Base-by-base conservation (phyloP, 2,113 vertebrate genomes). In the Cariama cristata region DNA sequence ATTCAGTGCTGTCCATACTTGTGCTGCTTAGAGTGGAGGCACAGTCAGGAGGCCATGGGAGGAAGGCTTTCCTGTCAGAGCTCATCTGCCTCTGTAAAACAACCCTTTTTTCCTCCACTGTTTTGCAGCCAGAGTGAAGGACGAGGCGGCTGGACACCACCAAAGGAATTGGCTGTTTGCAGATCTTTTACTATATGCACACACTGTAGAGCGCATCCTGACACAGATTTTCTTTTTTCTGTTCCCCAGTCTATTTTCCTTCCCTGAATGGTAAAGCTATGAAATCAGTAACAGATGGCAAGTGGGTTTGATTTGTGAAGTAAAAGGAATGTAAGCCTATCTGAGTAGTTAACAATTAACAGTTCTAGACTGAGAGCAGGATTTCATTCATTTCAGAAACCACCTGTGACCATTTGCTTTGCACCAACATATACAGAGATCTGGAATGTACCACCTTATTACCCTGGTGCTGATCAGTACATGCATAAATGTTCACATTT, bases 301-400 rank as follows among this genome's bases (percentile, higher is more conserved):
- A 88, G 69, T 38, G 67, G 80, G 85, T 97, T 87, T 96, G 96
- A 97, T 96, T 76, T 85, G 62, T 94, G 86, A 74, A 94, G 96
- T 87, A 94, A 95, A 73, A 96, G 95, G 87, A 93, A 91, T 76
- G 53, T 60, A 68, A 75, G 55, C 64, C 91, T 91, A 93, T 86
- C 68, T 88, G 75, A 93, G 49, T 52, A 96, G 84, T 94, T 96
- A 96, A 96, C 47, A 77, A 86, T 96, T 96, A 84, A 96, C 89
- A 73, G 80, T 94, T 91, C 26, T 40, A 85, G 50, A 38, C 58
- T 27, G 63, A 88, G 47, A 94, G 30, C 56, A 59, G 80, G 56
- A 69, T 90, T 97, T 94, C 90, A 11, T 77, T 89, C 5, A 2
- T 80, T 96, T 88, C 84, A 68, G 59, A 93, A 81, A 73, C 44